Percentiles rank a stretch among this genome's conserved stretches.
phyloP scores from a whole-genome alignment of 2,888 invertebrate genomes.

The Drosophila meridionalis region DNA sequence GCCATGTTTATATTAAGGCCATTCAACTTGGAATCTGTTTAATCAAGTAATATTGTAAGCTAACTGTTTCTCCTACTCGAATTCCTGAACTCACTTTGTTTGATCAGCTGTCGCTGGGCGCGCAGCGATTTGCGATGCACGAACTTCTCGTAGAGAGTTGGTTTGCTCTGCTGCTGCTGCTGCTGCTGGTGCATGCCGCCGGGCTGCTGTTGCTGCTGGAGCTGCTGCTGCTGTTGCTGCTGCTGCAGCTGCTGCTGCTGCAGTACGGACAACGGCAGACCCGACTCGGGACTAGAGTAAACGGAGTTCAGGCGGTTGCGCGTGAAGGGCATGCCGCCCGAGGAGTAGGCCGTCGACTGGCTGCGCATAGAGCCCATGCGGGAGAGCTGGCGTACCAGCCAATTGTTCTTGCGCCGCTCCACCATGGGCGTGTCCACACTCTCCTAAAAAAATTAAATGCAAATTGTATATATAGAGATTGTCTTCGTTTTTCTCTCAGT shows the following conservation, averaged over 20 bases:
- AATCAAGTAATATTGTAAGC: neutral
- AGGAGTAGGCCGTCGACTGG: conserved; percentile 94
- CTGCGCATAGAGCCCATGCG: conserved; percentile 94
- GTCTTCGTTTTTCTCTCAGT: neutral
- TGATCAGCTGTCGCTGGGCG: conserved; percentile 86
- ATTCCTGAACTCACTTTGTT: conserved; percentile 87
- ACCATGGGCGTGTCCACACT: conserved; percentile 95
- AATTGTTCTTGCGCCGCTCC: conserved; percentile 92
- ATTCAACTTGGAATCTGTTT: conserved; percentile 88
- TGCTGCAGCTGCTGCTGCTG: conserved; percentile 83
- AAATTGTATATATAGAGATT: neutral
- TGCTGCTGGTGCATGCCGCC: conserved; percentile 54
- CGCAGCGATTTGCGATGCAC: conserved; percentile 90
- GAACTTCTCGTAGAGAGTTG: conserved; percentile 93
- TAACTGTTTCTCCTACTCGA: neutral
- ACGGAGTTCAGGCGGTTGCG: conserved; percentile 92
- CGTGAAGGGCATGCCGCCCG: conserved; percentile 89
- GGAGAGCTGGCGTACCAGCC: conserved; percentile 94
- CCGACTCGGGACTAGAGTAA: conserved; percentile 88
- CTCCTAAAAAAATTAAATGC: conserved; percentile 87
- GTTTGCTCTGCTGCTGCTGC: conserved; percentile 86
- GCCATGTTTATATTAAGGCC: conserved; percentile 86
- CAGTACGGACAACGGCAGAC: conserved; percentile 84
- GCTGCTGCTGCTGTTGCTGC: conserved; percentile 70
- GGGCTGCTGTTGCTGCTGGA: conserved; percentile 71